These are phyloP conservation scores for Cryptoprocta ferox DNA, from an alignment of 2,797 vertebrate genomes.

Conservation along the genomic window DNA sequence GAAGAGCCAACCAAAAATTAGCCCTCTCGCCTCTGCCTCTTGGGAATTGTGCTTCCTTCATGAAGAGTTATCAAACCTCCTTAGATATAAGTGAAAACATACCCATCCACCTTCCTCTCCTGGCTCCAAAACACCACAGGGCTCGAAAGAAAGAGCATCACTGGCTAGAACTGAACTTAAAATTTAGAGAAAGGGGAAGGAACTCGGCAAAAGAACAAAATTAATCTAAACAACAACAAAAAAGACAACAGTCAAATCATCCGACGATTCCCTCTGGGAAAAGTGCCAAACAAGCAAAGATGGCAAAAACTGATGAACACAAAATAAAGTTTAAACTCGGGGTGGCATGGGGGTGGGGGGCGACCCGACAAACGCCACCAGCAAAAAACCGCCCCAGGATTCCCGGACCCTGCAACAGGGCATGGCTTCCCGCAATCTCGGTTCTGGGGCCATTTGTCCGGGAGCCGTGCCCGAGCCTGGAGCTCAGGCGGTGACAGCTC, in stretches of 20 bases:
- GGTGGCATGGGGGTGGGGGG: neutral
- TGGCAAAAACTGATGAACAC: neutral
- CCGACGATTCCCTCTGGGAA: neutral
- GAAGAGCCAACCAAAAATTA: neutral
- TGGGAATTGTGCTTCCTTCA: neutral
- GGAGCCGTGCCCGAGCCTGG: neutral
- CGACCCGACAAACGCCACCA: no score
- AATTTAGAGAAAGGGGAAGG: neutral
- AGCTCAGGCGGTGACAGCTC: fast-evolving
- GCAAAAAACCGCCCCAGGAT: neutral
- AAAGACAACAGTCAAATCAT: neutral
- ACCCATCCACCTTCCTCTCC: neutral
- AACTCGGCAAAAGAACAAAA: neutral
- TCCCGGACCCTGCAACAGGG: neutral
- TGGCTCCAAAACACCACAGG: neutral
- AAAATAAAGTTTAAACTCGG: neutral
- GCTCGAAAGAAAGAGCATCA: neutral
- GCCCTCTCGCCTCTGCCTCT: neutral
- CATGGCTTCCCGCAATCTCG: neutral
- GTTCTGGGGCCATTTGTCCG: fast-evolving
- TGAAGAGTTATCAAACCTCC: neutral
- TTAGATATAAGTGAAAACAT: neutral
- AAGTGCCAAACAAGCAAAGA: neutral
- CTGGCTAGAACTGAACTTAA: neutral
- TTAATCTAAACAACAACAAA: neutral